A percentile compares a stretch with the other conserved stretches of the same genome.
phyloP scores from a whole-genome alignment of 2,888 invertebrate species.

The Laothoe populi region DNA sequence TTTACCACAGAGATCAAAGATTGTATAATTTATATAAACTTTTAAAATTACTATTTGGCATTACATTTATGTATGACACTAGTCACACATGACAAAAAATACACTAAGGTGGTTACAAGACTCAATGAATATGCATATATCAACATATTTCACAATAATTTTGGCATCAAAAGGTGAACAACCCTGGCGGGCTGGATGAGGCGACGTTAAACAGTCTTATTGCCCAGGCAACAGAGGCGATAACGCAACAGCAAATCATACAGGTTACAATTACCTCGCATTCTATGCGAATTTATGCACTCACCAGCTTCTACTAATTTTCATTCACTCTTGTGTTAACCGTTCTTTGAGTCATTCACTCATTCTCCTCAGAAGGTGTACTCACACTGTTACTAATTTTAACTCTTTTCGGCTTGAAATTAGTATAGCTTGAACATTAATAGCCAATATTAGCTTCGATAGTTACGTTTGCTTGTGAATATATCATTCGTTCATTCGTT shows the following conservation, averaged over 20 bases:
- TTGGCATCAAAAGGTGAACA: conserved; percentile 72
- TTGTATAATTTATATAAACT: too few species aligned
- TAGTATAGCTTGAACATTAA: conserved; percentile 11
- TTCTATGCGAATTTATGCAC: conserved; percentile 19
- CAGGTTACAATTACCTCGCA: conserved; percentile 62
- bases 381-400: conserved; percentile 7
- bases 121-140: neutral
- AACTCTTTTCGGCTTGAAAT: neutral
- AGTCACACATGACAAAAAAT: too few species aligned
- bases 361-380: conserved; percentile 2
- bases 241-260: conserved; percentile 82
- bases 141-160: conserved; percentile 11
- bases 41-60: too few species aligned
- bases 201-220: conserved; percentile 82
- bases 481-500: conserved; percentile 3
- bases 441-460: conserved; percentile 1
- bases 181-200: conserved; percentile 80
- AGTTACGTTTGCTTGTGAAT: conserved; percentile 13
- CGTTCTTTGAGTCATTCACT: conserved; percentile 10
- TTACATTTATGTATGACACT: too few species aligned
- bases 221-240: conserved; percentile 82
- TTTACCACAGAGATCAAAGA: too few species aligned
- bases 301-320: conserved; percentile 26
- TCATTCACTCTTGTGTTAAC: conserved; percentile 20
- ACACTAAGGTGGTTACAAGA: too few species aligned